Conservation (phyloP, 2,113 vertebrate species). For the Gobius niger region DNA sequence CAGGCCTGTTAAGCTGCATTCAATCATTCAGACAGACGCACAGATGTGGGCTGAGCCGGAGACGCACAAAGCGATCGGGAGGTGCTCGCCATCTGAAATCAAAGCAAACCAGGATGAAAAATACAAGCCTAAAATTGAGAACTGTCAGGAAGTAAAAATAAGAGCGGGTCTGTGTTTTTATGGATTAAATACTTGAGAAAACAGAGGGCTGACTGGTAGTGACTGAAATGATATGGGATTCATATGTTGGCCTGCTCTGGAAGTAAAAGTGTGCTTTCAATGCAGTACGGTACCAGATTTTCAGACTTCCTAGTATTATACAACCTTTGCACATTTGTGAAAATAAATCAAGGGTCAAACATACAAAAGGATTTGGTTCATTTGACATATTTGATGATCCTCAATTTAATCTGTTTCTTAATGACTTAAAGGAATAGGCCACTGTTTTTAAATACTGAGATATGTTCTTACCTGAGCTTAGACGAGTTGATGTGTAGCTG, state of each 20-base stretch:
- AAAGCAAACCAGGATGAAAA: background rate
- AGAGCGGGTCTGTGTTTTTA: background rate
- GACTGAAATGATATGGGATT: background rate
- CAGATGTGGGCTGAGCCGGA: conserved; percentile 63
- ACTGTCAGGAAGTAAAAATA: conserved; percentile 1
- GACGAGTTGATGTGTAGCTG: too few species aligned
- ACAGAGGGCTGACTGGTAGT: background rate
- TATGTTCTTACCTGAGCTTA: too few species aligned
- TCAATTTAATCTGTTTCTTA: too few species aligned
- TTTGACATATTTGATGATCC: too few species aligned
- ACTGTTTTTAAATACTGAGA: too few species aligned
- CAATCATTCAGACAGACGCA: conserved; percentile 55
- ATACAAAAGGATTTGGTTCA: too few species aligned
- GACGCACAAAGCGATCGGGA: conserved; percentile 24
- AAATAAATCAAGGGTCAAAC: too few species aligned
- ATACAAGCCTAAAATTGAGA: conserved; percentile 1
- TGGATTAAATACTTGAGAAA: background rate
- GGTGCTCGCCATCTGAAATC: background rate
- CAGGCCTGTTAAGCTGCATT: conserved; percentile 60
- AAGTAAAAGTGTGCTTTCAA: background rate
- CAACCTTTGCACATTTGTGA: too few species aligned
- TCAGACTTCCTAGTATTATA: background rate
- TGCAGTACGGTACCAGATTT: background rate
- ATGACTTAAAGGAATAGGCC: too few species aligned
- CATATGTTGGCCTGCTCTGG: background rate